A percentile compares a stretch with the other conserved stretches of the same genome.
Evolutionary conservation across 2,113 vertebrate species (phyloP).

Genomic region (Mastomys natalensis): DNA sequence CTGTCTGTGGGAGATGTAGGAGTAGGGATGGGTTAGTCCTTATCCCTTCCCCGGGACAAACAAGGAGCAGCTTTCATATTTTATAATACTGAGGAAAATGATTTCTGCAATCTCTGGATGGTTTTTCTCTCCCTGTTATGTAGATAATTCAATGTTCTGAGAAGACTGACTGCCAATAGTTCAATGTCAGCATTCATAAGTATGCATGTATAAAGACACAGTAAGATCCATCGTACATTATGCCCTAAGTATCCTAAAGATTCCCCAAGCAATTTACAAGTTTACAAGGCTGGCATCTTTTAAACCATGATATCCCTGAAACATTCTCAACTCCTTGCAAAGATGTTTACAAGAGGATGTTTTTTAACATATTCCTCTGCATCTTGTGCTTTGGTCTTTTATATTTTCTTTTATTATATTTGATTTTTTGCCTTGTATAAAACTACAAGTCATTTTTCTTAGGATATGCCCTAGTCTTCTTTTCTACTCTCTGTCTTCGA

Average conservation of each 20-base stretch:
- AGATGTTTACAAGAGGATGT: not conserved
- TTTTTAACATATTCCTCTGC: not conserved
- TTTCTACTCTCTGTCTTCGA: not conserved
- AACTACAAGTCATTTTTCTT: not conserved
- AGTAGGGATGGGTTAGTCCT: fast-evolving
- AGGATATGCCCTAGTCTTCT: not conserved
- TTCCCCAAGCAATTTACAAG: too few species aligned
- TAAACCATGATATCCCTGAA: not conserved
- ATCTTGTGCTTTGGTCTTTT: not conserved
- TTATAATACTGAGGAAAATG: not conserved
- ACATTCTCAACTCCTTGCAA: not conserved
- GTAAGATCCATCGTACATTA: not conserved
- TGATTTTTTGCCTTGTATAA: not conserved
- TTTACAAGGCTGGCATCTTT: not conserved
- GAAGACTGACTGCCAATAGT: not conserved
- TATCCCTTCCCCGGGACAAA: not conserved
- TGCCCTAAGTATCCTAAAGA: not conserved
- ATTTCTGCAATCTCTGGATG: not conserved
- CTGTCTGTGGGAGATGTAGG: fast-evolving
- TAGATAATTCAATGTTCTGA: not conserved
- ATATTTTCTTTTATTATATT: not conserved
- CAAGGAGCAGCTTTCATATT: not conserved
- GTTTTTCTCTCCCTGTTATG: not conserved
- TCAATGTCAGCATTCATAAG: conserved; percentile 5
- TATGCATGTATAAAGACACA: not conserved